A percentile compares a stretch with the other conserved stretches of the same genome.
Conservation (phyloP, 1,140 invertebrate species). For the Drosophila kanapiae region DNA sequence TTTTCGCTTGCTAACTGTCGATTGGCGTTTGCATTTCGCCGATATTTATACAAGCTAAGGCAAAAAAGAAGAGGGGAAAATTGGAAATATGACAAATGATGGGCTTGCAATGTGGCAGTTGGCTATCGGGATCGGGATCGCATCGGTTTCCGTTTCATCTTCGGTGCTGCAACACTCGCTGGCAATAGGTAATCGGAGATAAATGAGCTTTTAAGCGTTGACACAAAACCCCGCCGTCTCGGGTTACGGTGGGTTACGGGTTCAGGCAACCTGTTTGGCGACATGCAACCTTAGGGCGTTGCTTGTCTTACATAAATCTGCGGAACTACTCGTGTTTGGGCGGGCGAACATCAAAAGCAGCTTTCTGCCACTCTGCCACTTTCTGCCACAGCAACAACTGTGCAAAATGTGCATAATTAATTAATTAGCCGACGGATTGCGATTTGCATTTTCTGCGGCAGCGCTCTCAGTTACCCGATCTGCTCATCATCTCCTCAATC, state of each 20-base stretch:
- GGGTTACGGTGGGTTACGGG: constrained; percentile 20
- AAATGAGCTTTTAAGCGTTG: constrained; percentile 73
- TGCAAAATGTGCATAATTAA: constrained; percentile 79
- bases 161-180: constrained; percentile 42
- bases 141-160: constrained; percentile 58
- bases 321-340: constrained; percentile 73
- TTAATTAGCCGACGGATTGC: constrained; percentile 69
- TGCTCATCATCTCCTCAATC: constrained; percentile 28
- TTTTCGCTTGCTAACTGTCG: constrained; percentile 54
- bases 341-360: constrained; percentile 68
- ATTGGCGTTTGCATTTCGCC: constrained; percentile 15
- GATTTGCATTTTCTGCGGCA: constrained; percentile 59
- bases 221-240: constrained; percentile 25
- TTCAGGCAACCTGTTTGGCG: constrained; percentile 23
- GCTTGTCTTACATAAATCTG: constrained; percentile 74
- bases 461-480: constrained; percentile 4
- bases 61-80: constrained; percentile 53
- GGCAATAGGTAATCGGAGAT: constrained; percentile 73
- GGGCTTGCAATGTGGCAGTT: constrained; percentile 61
- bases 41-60: constrained; percentile 64
- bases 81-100: constrained; percentile 75
- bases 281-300: constrained; percentile 63
- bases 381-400: constrained; percentile 48
- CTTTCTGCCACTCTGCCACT: constrained; percentile 44
- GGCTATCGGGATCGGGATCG: constrained; percentile 44